phyloP scores from a whole-genome alignment of 2,888 invertebrate species.

The Aphodius sticticus region DNA sequence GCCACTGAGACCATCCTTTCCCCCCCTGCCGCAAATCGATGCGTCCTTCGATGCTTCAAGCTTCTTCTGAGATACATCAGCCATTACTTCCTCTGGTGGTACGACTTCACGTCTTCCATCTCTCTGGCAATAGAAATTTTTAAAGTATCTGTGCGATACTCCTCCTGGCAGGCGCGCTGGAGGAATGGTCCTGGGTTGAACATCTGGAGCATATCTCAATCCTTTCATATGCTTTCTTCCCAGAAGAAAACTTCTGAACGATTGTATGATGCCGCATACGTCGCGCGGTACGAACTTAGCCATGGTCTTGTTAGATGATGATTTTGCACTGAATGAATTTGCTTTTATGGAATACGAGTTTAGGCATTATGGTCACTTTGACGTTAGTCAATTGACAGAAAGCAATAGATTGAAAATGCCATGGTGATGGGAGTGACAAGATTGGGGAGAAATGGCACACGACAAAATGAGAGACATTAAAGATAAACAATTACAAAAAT shows the following conservation, averaged over 20 bases:
- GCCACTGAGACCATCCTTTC: background rate
- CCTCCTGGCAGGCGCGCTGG: conserved; percentile 10
- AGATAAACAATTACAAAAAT: too few relatives aligned
- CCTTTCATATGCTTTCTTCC: conserved; percentile 13
- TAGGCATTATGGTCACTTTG: background rate
- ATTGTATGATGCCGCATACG: conserved; percentile 18
- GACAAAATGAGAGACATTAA: background rate
- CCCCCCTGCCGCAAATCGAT: background rate
- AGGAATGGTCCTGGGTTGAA: conserved; percentile 12
- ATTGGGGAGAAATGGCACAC: background rate
- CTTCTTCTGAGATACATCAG: background rate
- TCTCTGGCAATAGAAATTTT: conserved; percentile 13
- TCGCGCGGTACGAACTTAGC: conserved; percentile 8
- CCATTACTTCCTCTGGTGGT: background rate
- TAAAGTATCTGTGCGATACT: conserved; percentile 7
- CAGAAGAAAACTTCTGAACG: conserved; percentile 14
- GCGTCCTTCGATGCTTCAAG: background rate
- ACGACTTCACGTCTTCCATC: conserved; percentile 24
- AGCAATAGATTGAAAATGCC: background rate
- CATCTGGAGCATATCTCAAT: conserved; percentile 7
- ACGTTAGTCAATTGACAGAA: background rate
- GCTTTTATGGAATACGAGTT: background rate
- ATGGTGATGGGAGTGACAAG: background rate
- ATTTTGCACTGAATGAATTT: background rate
- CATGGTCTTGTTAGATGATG: background rate